These are phyloP conservation scores for Lipotes vexillifer DNA, from an alignment of 2,113 vertebrate genomes.

Conservation along the genomic window DNA sequence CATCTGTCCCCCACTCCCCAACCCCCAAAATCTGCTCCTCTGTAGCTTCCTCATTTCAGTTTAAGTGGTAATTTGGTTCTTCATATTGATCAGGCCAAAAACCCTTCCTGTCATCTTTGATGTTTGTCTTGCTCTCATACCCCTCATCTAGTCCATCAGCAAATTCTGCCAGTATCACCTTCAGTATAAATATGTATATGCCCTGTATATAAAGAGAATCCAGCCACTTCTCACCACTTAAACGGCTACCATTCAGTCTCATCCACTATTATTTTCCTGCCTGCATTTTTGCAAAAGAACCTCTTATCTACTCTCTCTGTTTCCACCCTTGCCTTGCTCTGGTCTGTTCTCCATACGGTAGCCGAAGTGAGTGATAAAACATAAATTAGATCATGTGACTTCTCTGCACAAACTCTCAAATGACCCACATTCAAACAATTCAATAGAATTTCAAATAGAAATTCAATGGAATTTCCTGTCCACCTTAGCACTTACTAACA, in stretches of 20 bases:
- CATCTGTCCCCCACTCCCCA: neutral
- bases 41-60: neutral
- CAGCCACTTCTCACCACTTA: neutral
- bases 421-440: neutral
- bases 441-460: neutral
- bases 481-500: neutral
- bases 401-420: neutral
- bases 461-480: neutral
- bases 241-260: neutral
- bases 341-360: neutral
- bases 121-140: neutral
- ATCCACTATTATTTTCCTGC: neutral
- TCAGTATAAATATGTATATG: neutral
- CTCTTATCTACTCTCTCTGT: neutral
- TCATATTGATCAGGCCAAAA: neutral
- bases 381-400: neutral
- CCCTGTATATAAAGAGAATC: neutral
- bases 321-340: neutral
- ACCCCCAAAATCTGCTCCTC: neutral
- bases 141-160: neutral
- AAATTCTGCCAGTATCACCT: neutral
- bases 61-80: neutral
- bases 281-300: neutral
- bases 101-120: neutral
- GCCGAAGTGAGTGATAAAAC: neutral